Evolutionary conservation across 2,797 vertebrate genomes (phyloP), one percentile per base, ranked within the genome.

Genomic region (Girardinus metallicus): DNA sequence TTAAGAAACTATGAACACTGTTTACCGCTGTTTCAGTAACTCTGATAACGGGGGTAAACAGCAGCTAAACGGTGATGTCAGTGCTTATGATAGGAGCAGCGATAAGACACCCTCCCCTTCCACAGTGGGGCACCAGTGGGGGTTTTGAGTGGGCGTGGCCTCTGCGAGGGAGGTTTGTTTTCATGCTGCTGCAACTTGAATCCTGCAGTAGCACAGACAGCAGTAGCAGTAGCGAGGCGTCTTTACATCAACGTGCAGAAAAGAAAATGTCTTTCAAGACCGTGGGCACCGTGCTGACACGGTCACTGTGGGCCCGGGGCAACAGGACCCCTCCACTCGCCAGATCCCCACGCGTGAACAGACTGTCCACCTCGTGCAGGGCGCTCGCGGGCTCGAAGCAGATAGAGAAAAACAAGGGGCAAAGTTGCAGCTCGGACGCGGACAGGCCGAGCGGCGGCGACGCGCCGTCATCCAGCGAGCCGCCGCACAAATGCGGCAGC

Each of bases 221-320:
- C 49, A 75, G 41, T 71, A 16, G 23, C 3, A 2, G 60, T 51
- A 78, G 66, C 16, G 0, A 0, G 12, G 31, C 10, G 31, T 77
- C n/a, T 74, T 75, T 39, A 23, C 51, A 1, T 0, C 5, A 12
- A n/a, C 0, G 16, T 5, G 18, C 60, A 76, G 41, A 73, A 73
- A 47, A 39, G 15, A 76, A 43, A n/a, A 96, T 96, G 95, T 87
- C 95, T 21, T n/a, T 93, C 0, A 94, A 93, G 73, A 86, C 78
- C 9, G 43, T 89, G 41, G 79, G 87, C 2, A 21, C 88, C 1
- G 81, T 79, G 0, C 23, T 96, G 1, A 78, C 89, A 23, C 94
- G 93, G 1, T 76, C 89, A 0, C 44, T 96, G 34, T 93, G 90
- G 94, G 87, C 87, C 1, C 82, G 60, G 11, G 91, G 87, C 7